Evolutionary conservation across 2,888 invertebrate species (phyloP), one percentile per base, ranked within the genome.

Genomic region (Barypeithes pellucidus): DNA sequence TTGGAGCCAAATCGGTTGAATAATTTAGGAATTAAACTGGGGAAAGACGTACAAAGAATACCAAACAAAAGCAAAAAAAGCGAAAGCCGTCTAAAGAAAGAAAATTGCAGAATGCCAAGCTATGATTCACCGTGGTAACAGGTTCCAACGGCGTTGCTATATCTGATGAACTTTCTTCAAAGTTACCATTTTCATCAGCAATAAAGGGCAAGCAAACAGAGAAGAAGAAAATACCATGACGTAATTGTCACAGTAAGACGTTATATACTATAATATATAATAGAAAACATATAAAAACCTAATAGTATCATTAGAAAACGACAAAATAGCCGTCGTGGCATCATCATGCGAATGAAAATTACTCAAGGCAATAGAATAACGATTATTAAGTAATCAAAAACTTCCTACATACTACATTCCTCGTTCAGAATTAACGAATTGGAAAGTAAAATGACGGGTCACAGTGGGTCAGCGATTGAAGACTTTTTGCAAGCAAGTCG

Each of bases 121-220:
- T 29, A 45, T 62, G 62, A 62, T 43, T 62, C 62, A 62, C 62
- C 43, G 22, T 29, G 24, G 29, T 61, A 62, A 62, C 62, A 45
- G 45, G 43, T 45, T 24, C 12, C 54, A 12, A 24, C 24, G 24
- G 24, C 24, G 24, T 24, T 24, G 24, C 24, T 24, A 24, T 5
- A 24, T 24, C 24, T 24, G 24, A 5, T 2, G 24, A 24, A 24
- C 5, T 24, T 24, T 39, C 36, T 39, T 39, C 9, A 39, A 39
- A 39, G 24, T 2, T 24, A 24, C 24, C 24, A 24, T 24, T 24
- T 24, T 24, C 24, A 24, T n/a, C n/a, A n/a, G n/a, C n/a, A 33
- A 33, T 5, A 33, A 33, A 33, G 5, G 8, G 33, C 33, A 33
- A 33, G 33, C 33, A 33, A n/a, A n/a, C n/a, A n/a, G n/a, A n/a